Base-by-base conservation (phyloP, 2,888 invertebrate species). In the Acanthoscelides obtectus region DNA sequence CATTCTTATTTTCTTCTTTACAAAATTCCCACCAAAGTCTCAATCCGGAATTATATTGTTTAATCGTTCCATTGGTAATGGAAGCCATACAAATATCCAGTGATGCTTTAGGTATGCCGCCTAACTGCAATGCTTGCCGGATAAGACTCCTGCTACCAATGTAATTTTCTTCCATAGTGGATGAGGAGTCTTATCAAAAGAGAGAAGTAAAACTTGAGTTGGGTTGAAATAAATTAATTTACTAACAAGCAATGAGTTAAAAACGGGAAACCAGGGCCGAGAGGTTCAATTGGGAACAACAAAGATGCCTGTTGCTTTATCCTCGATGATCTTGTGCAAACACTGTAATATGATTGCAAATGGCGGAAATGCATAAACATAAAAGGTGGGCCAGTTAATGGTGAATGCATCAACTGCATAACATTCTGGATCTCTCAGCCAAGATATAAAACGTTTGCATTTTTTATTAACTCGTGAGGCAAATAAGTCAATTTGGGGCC, bases 101-200 rank as follows among this genome's bases (percentile, higher is more conserved):
- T 20, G 74, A 22, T 64, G 63, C 17, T 19, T 27, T 64, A 20
- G 74, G 74, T 20, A 72, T 64, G 8, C 67, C 27, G 8, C 70
- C 45, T 72, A 71, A 22, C 68, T 65, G 21, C 3, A 75, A 67
- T 19, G 67, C 70, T 73, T 73, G 45, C 66, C 25, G n/a, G 73
- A 75, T 75, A 75, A 75, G 71, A 66, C 66, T 21, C 75, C 73
- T 64, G 69, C 74, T 64, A 75, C 73, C 74, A 75, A 74, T 71
- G 72, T 69, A 75, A 75, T 74, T 5, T 72, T 22, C 22, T 22
- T 4, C 22, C 67, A 22, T 20, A 67, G 21, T 5, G 67, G 67
- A 22, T 67, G 67, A 20, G 22, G 67, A 67, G 19, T 19, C 27
- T 66, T 66, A 67, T 45, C 22, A 66, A 70, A 20, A n/a, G 70